Evolutionary conservation across 2,797 vertebrate genomes (phyloP).

Genomic region (Chiloscyllium punctatum): DNA sequence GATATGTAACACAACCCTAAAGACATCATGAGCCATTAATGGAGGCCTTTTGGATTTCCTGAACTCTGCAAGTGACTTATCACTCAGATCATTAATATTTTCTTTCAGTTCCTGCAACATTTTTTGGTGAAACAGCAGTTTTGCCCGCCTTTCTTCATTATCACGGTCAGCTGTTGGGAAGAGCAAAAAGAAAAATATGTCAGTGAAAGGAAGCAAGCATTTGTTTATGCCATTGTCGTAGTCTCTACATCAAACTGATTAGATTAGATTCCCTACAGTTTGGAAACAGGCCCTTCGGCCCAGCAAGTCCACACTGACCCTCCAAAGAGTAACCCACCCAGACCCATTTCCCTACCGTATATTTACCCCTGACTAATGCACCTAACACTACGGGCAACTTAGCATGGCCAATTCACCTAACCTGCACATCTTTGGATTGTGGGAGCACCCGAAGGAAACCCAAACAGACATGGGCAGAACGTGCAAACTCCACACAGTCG

Average conservation of each 20-base stretch:
- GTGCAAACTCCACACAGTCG: too few species aligned
- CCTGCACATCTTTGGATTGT: too few species aligned
- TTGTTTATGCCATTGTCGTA: neutral
- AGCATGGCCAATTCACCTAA: too few species aligned
- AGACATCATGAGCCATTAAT: slow-evolving; percentile 44
- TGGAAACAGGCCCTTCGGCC: too few species aligned
- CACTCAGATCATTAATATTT: slow-evolving; percentile 46
- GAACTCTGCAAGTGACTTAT: slow-evolving; percentile 51
- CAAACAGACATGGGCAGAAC: too few species aligned
- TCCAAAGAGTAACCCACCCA: too few species aligned
- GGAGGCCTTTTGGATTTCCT: slow-evolving; percentile 44
- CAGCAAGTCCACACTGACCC: too few species aligned
- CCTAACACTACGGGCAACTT: too few species aligned
- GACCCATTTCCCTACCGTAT: too few species aligned
- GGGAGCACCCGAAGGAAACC: too few species aligned
- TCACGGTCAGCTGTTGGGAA: slow-evolving; percentile 54
- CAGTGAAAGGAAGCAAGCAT: neutral
- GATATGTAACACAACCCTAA: slow-evolving; percentile 55
- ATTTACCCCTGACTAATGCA: too few species aligned
- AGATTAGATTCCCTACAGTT: too few species aligned
- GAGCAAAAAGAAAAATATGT: neutral
- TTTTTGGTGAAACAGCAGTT: slow-evolving; percentile 56
- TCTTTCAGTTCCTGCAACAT: slow-evolving; percentile 61
- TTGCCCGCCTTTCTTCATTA: slow-evolving; percentile 45
- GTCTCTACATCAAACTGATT: neutral